These are phyloP conservation scores for Manis javanica DNA, from an alignment of 2,797 vertebrate genomes.

Conservation along the genomic window DNA sequence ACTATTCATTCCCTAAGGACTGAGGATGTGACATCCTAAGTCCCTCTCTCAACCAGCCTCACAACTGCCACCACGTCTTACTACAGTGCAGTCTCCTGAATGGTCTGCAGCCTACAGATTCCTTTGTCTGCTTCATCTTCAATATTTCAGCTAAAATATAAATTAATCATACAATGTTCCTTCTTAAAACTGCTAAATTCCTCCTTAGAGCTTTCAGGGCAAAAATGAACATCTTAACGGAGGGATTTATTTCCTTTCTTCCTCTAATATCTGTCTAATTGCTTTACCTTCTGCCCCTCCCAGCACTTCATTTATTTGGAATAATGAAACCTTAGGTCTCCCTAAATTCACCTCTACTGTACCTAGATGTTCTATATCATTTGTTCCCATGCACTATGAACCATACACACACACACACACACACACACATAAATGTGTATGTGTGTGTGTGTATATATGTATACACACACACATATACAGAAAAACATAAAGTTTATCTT, in stretches of 20 bases:
- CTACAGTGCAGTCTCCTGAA: not conserved
- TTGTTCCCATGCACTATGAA: not conserved
- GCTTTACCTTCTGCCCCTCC: not conserved
- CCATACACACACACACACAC: not conserved
- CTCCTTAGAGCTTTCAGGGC: not conserved
- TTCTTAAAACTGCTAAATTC: not conserved
- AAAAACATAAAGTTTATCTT: not conserved
- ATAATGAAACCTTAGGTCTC: not conserved
- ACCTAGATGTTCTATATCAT: not conserved
- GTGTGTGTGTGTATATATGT: too few species aligned
- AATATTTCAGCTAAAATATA: not conserved
- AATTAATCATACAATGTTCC: not conserved
- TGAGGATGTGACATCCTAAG: not conserved
- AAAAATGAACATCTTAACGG: not conserved
- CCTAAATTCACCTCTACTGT: not conserved
- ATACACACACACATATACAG: not conserved
- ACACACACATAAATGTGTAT: too few species aligned
- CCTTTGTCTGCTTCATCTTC: not conserved
- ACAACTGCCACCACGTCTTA: fast-evolving
- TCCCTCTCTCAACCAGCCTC: not conserved
- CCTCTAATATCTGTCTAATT: not conserved
- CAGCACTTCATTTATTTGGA: not conserved
- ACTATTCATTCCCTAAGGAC: too few species aligned
- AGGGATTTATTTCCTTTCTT: not conserved
- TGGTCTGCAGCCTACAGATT: too few species aligned